These are phyloP conservation scores for Tachina fera DNA, from an alignment of 2,888 invertebrate genomes.

Conservation along the genomic window DNA sequence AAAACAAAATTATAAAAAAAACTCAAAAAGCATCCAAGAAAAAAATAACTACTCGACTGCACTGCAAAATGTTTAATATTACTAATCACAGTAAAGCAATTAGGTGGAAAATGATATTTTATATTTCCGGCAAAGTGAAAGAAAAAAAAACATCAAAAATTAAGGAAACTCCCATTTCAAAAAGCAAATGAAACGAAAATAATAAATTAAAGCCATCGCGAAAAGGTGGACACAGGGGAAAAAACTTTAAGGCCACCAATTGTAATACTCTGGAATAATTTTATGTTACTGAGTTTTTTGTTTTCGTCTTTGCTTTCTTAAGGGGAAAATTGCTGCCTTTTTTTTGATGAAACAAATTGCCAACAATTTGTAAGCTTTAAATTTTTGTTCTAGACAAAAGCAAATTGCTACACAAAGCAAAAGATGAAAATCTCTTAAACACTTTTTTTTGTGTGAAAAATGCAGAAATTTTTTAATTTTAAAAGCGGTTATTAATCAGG, in stretches of 20 bases:
- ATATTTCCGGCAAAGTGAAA: conserved; percentile 49
- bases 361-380: conserved; percentile 81
- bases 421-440: neutral
- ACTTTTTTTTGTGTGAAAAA: conserved; percentile 67
- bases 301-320: conserved; percentile 2
- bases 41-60: conserved; percentile 67
- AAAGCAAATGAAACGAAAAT: conserved; percentile 20
- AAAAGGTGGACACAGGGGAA: conserved; percentile 58
- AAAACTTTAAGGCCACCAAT: conserved; percentile 53
- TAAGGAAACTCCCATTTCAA: conserved; percentile 3
- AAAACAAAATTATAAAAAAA: conserved; percentile 48
- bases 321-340: conserved; percentile 56
- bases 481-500: conserved; percentile 79
- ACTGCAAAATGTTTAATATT: conserved; percentile 81
- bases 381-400: conserved; percentile 73
- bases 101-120: conserved; percentile 83
- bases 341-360: conserved; percentile 77
- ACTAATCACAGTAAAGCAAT: conserved; percentile 83
- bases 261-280: conserved; percentile 55
- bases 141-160: neutral
- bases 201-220: conserved; percentile 21
- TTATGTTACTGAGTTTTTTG: conserved; percentile 30
- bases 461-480: conserved; percentile 77
- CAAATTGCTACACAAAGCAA: conserved; percentile 24
- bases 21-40: conserved; percentile 76